phyloP scores from a whole-genome alignment of 2,888 invertebrate genomes.

The Ophion ellenae region DNA sequence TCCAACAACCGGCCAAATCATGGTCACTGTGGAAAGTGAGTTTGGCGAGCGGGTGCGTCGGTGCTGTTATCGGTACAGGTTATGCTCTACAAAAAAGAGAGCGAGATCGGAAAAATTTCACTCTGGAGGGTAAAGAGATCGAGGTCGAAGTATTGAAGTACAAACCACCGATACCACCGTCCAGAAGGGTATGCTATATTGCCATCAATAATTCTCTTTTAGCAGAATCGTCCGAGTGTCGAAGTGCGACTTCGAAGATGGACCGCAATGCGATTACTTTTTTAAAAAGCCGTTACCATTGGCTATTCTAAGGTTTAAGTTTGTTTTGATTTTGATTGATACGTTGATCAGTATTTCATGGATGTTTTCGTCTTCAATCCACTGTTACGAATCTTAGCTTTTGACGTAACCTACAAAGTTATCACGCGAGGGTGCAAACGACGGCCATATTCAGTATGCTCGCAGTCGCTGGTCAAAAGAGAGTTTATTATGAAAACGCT shows the following conservation, averaged over 20 bases:
- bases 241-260: background rate
- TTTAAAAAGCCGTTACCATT: too few relatives aligned
- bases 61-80: slow-evolving; percentile 84
- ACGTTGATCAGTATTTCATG: too few relatives aligned
- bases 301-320: too few relatives aligned
- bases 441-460: too few relatives aligned
- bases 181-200: slow-evolving; percentile 82
- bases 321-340: too few relatives aligned
- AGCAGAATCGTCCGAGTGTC: background rate
- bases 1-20: slow-evolving; percentile 67
- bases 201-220: background rate
- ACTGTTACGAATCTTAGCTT: too few relatives aligned
- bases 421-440: too few relatives aligned
- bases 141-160: slow-evolving; percentile 82
- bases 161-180: slow-evolving; percentile 83
- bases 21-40: slow-evolving; percentile 84
- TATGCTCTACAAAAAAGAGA: slow-evolving; percentile 84
- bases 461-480: too few relatives aligned
- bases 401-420: too few relatives aligned
- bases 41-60: slow-evolving; percentile 86
- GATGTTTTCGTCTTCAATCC: too few relatives aligned
- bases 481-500: too few relatives aligned
- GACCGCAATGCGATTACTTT: too few relatives aligned
- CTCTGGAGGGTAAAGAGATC: slow-evolving; percentile 83
- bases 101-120: slow-evolving; percentile 82